phyloP scores from a whole-genome alignment of 2,113 vertebrate genomes.

The Hippocampus guttulatus region DNA sequence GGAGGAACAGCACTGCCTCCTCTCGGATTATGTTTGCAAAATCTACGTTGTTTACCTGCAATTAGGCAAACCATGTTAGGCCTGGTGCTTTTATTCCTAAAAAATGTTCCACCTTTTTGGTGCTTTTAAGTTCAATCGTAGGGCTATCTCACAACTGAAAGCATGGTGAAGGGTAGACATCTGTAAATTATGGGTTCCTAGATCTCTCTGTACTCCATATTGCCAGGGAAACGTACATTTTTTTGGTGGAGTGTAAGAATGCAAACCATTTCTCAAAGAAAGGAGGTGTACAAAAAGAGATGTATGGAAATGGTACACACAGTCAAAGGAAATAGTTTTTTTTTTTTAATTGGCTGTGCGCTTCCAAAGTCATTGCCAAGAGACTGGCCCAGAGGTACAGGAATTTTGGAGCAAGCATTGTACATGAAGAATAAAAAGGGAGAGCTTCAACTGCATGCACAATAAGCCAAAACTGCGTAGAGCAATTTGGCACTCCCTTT shows the following conservation, averaged over 20 bases:
- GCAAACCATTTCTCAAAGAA: conserved; percentile 37
- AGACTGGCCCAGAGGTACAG: conserved; percentile 49
- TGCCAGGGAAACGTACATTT: conserved; percentile 27
- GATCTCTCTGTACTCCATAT: conserved; percentile 22
- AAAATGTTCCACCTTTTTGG: neutral
- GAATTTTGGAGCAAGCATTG: conserved; percentile 50
- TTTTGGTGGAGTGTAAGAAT: conserved; percentile 42
- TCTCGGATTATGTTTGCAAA: conserved; percentile 99
- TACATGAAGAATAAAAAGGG: conserved; percentile 39
- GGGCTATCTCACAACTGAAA: neutral
- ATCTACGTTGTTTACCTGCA: conserved; percentile 96
- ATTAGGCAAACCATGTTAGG: conserved; percentile 18
- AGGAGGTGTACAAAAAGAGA: conserved; percentile 42
- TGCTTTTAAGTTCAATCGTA: neutral
- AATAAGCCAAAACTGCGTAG: conserved; percentile 31
- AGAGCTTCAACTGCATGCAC: conserved; percentile 25
- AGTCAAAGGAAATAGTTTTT: conserved; percentile 52
- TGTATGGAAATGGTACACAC: conserved; percentile 45
- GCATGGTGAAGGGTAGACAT: conserved; percentile 6
- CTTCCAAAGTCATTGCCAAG: conserved; percentile 43
- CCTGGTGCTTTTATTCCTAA: neutral
- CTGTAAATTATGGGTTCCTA: conserved; percentile 21
- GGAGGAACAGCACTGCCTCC: conserved; percentile 94
- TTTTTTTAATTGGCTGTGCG: conserved; percentile 29
- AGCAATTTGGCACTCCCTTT: neutral